Percentiles rank a stretch among this genome's conserved stretches.
Conservation (phyloP, 2,888 invertebrate genomes). For the Criorhina ranunculi region DNA sequence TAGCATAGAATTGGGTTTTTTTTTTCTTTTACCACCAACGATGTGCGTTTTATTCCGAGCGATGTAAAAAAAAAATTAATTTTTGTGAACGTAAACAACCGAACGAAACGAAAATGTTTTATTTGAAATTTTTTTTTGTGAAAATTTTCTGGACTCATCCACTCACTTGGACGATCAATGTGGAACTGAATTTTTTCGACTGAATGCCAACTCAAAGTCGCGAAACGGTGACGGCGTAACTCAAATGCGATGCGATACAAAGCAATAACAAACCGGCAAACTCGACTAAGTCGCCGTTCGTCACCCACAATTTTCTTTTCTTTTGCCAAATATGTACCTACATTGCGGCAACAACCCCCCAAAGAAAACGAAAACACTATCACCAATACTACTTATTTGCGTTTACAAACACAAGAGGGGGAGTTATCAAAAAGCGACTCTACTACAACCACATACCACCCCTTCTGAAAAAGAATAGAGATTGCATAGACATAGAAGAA, state of each 20-base stretch:
- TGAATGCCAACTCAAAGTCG: slow-evolving; percentile 21
- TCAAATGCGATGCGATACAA: slow-evolving; percentile 10
- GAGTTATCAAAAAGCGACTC: background rate
- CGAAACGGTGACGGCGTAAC: slow-evolving; percentile 43
- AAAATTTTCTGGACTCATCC: slow-evolving; percentile 51
- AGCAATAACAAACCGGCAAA: background rate
- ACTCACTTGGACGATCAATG: slow-evolving; percentile 54
- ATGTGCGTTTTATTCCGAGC: background rate
- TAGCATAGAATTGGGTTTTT: slow-evolving; percentile 9
- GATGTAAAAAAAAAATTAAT: background rate
- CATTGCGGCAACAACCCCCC: slow-evolving; percentile 9
- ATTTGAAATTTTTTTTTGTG: background rate
- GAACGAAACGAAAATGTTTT: background rate
- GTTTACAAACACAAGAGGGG: no score
- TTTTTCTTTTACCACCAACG: background rate
- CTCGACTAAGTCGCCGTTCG: slow-evolving; percentile 28
- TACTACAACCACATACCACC: no score
- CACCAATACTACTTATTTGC: background rate
- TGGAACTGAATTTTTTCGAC: slow-evolving; percentile 54
- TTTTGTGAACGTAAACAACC: slow-evolving; percentile 11
- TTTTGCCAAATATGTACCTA: slow-evolving; percentile 42
- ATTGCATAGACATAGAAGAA: no score
- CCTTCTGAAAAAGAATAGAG: background rate
- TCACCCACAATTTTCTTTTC: slow-evolving; percentile 44
- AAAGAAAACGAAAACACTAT: background rate